Percentiles rank a stretch among this genome's conserved stretches.
Conservation (phyloP, 2,888 invertebrate species). For the Melieria omissa region DNA sequence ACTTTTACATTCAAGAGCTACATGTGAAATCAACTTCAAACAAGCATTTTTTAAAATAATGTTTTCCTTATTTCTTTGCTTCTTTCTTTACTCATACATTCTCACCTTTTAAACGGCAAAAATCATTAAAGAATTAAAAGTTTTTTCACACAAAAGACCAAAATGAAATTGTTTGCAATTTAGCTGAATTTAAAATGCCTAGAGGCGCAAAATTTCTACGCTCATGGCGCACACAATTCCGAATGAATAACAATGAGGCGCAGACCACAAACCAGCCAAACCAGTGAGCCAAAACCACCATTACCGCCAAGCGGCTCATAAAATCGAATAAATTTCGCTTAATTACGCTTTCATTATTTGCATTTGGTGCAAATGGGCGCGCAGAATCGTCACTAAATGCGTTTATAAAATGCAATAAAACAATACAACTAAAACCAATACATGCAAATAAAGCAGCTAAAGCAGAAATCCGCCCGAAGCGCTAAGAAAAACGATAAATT, state of each 20-base stretch:
- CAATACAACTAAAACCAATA: background rate
- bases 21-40: too few species aligned
- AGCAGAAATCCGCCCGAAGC: background rate
- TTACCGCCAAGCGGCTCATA: too few species aligned
- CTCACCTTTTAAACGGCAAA: background rate
- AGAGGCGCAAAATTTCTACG: too few species aligned
- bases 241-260: too few species aligned
- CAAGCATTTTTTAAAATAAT: too few species aligned
- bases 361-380: background rate
- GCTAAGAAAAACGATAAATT: conserved; percentile 7
- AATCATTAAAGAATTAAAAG: background rate
- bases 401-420: background rate
- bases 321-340: conserved; percentile 16
- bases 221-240: too few species aligned
- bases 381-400: conserved; percentile 7
- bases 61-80: too few species aligned
- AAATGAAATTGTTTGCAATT: background rate
- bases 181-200: too few species aligned
- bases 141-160: background rate
- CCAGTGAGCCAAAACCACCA: too few species aligned
- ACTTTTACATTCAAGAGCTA: too few species aligned
- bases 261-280: conserved; percentile 1
- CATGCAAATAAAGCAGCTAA: background rate
- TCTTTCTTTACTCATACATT: too few species aligned
- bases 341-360: conserved; percentile 21